Evolutionary conservation across 2,888 invertebrate species (phyloP), one percentile per base, ranked within the genome.

Genomic region (Drosophila dives): DNA sequence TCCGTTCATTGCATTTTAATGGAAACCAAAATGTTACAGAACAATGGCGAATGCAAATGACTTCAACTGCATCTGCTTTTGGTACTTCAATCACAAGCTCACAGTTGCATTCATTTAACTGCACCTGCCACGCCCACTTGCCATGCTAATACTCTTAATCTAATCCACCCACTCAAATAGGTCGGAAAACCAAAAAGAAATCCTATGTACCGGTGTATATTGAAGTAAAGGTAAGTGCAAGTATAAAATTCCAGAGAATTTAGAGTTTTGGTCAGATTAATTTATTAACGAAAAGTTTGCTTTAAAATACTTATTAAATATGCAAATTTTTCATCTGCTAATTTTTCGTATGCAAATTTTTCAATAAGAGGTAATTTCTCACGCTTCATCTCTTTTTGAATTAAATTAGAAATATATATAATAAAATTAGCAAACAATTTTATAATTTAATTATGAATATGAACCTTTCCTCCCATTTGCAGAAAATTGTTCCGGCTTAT

Each of bases 401-500:
- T 12, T 20, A 12, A 45, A 7, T 12, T 42, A 12, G 3, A 20
- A 20, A 7, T 20, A 12, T 20, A 12, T 7, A 12, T 7, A 7
- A 1, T 3, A 12, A 20, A 20, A 42, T 20, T 20, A 20, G 6
- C 6, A 12, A 45, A 7, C 1, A 45, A 20, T 23, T 7, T 23
- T 15, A 45, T 23, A 20, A 20, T 15, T 45, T 23, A 15, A 23
- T 8, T 23, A 23, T 45, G 23, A 4, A 23, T 12, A 12, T 20
- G 12, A 20, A 45, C 7, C 7, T 60, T 51, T 59, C 26, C 20
- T 20, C 32, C 0, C 26, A 34, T 36, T 36, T 42, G 40, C 91
- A 96, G 96, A 94, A 95, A 94, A 93, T 95, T 17, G 94, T 96
- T 1, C 95, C 96, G 89, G 95, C 95, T 81, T 93, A 95, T 49